A percentile compares a stretch with the other conserved stretches of the same genome.
phyloP scores from a whole-genome alignment of 2,888 invertebrate species.

The Cantharis rufa region DNA sequence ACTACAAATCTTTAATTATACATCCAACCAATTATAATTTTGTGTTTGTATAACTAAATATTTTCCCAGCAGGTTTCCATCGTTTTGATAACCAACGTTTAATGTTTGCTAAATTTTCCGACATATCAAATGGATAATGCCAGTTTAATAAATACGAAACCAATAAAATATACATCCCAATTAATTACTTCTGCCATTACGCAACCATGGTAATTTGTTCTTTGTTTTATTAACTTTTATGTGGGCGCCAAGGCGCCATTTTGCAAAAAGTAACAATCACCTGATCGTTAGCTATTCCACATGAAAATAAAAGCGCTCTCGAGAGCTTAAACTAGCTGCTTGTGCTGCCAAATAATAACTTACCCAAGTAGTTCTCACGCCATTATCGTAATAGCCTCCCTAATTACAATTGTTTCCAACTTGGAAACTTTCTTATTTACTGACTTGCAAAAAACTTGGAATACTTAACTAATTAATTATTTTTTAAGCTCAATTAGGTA shows the following conservation, averaged over 20 bases:
- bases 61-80: neutral
- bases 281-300: neutral
- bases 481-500: neutral
- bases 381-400: constrained; percentile 3
- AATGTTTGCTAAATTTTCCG: neutral
- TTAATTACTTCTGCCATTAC: neutral
- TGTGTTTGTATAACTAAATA: neutral
- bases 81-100: neutral
- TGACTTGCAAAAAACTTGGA: neutral
- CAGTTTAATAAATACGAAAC: neutral
- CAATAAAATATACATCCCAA: neutral
- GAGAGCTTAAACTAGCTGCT: neutral
- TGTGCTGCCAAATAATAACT: neutral
- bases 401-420: constrained; percentile 1
- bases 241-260: neutral
- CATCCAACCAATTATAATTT: neutral
- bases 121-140: neutral
- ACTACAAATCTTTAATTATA: neutral
- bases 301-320: neutral
- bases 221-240: neutral
- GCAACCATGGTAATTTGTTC: no score
- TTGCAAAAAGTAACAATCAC: neutral
- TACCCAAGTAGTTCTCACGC: neutral
- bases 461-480: neutral
- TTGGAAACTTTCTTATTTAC: neutral